Evolutionary conservation across 1,140 invertebrate species (phyloP), one percentile per base, ranked within the genome.

Genomic region (Aporrectodea caliginosa): DNA sequence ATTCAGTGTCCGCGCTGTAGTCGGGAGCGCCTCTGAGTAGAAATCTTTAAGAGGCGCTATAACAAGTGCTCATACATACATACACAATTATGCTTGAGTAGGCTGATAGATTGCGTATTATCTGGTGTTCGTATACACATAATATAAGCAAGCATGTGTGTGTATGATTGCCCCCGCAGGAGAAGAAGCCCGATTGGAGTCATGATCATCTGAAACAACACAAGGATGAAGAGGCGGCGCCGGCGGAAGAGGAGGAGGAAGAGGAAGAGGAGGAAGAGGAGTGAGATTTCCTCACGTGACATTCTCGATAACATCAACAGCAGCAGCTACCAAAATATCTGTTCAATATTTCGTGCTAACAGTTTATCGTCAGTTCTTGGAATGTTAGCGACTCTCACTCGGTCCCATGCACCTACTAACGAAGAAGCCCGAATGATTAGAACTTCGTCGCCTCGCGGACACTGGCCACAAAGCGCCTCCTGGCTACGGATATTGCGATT

Each of bases 141-240:
- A n/a, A 69, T 1, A 22, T 1, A 0, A n/a, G 22, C 29, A 69
- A n/a, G 22, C 69, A 69, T 29, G 29, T n/a, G 22, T 0, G 22
- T 0, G 1, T 69, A 29, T n/a, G 22, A 29, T 69, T 69, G 22
- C 2, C 32, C 32, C 0, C 29, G 29, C 29, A 74, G 73, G 73
- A 74, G 22, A 74, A 74, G 73, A 74, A 74, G 22, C 73, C 73
- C 29, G 73, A 74, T 74, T 74, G 73, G 73, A 33, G 73, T 31
- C 27, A n/a, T 33, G 73, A 74, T 34, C 73, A 31, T 2, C 34
- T 74, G 73, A 74, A 74, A 16, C 69, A 71, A 27, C 29, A 71
- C 27, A 22, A 33, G n/a, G 32, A 74, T 30, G 73, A 74, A 31
- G 34, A 74, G n/a, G 34, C n/a, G 2, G 73, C 31, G 34, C 31